Percentiles rank a stretch among this genome's conserved stretches.
phyloP scores from a whole-genome alignment of 2,797 vertebrate genomes.

The Xiphophorus birchmanni region DNA sequence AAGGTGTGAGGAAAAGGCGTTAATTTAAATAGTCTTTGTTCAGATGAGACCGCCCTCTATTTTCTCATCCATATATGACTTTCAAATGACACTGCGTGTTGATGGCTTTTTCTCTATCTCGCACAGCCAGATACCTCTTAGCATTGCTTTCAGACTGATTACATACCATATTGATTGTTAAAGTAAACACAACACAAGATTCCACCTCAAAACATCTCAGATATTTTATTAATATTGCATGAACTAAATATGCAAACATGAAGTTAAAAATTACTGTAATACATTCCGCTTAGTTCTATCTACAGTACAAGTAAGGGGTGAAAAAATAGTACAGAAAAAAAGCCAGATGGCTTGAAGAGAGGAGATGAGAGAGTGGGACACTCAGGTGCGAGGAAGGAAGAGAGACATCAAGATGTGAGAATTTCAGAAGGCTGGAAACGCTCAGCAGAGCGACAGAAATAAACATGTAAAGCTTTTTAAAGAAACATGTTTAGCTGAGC shows the following conservation, averaged over 20 bases:
- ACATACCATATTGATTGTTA: constrained; percentile 20
- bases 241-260: constrained; percentile 44
- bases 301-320: constrained; percentile 9
- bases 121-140: constrained; percentile 26
- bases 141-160: constrained; percentile 28
- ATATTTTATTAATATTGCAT: constrained; percentile 35
- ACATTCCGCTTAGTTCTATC: constrained; percentile 20
- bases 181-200: constrained; percentile 30
- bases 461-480: constrained; percentile 52
- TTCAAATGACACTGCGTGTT: constrained; percentile 43
- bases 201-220: constrained; percentile 21
- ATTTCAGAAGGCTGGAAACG: constrained; percentile 52
- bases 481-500: constrained; percentile 22
- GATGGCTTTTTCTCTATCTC: constrained; percentile 52
- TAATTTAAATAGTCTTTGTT: constrained; percentile 36
- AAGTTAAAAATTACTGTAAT: constrained; percentile 28
- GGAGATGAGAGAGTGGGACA: constrained; percentile 39
- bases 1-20: constrained; percentile 28
- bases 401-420: constrained; percentile 53
- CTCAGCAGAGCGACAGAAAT: constrained; percentile 47
- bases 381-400: constrained; percentile 32
- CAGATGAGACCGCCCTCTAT: constrained; percentile 47
- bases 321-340: constrained; percentile 37
- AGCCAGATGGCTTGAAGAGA: constrained; percentile 54
- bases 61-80: constrained; percentile 49